Evolutionary conservation across 2,113 vertebrate species (phyloP).

Genomic region (Xenopus tropicalis): DNA sequence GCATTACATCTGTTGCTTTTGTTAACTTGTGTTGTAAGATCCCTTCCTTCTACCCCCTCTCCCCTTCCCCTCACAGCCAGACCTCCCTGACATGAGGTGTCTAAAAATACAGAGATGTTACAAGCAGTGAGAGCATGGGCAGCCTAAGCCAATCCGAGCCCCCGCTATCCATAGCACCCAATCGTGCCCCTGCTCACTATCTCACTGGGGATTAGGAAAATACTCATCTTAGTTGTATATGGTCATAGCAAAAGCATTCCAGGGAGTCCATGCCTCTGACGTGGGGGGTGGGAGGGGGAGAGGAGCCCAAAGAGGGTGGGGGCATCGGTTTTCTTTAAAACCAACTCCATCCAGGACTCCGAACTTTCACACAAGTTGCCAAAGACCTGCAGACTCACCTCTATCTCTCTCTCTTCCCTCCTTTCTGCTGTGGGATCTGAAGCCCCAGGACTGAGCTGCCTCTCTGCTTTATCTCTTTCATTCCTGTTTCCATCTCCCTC

Average conservation of each 20-base stretch:
- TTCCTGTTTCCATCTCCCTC: not conserved
- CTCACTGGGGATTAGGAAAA: constrained; percentile 56
- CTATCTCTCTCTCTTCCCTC: constrained; percentile 12
- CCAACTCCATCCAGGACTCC: constrained; percentile 44
- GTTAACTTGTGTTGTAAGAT: constrained; percentile 45
- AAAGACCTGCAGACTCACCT: constrained; percentile 21
- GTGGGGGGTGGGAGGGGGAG: constrained; percentile 53
- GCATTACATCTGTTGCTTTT: constrained; percentile 45
- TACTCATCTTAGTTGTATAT: constrained; percentile 62
- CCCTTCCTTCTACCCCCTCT: constrained; percentile 11
- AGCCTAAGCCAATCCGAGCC: constrained; percentile 53
- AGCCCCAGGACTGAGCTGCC: constrained; percentile 12
- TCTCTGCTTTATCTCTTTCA: not conserved
- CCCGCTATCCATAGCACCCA: constrained; percentile 57
- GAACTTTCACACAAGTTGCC: constrained; percentile 33
- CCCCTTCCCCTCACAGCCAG: constrained; percentile 5
- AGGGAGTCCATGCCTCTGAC: constrained; percentile 75
- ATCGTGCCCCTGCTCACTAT: constrained; percentile 55
- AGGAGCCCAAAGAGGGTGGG: constrained; percentile 36
- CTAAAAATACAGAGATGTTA: constrained; percentile 73
- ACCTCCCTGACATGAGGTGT: constrained; percentile 50
- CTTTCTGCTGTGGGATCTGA: constrained; percentile 17
- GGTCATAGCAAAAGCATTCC: constrained; percentile 75
- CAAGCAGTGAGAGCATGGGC: constrained; percentile 49
- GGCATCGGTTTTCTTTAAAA: constrained; percentile 58